These are phyloP conservation scores for Esperia sulphurella DNA, from an alignment of 2,888 invertebrate genomes.

Conservation along the genomic window DNA sequence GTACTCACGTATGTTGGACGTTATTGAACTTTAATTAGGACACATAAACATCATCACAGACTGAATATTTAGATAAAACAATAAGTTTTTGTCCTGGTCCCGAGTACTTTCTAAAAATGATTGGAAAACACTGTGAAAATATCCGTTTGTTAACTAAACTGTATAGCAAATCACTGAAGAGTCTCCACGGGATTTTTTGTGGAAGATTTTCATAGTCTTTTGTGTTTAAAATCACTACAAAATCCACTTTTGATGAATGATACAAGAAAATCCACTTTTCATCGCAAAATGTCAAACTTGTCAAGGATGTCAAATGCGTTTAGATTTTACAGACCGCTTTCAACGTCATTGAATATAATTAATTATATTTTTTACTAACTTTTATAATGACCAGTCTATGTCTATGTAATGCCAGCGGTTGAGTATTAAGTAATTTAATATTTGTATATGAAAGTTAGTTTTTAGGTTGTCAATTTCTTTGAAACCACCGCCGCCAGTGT, in stretches of 20 bases:
- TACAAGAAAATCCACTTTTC: constrained; percentile 7
- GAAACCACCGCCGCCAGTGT: too few relatives aligned
- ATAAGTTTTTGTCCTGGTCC: constrained; percentile 17
- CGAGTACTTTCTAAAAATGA: constrained; percentile 6
- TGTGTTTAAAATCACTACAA: constrained; percentile 3
- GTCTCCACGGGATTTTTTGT: neutral
- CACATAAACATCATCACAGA: constrained; percentile 34
- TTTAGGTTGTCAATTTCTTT: too few relatives aligned
- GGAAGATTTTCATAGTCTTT: neutral
- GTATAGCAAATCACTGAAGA: neutral
- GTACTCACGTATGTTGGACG: constrained; percentile 10
- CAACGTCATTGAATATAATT: too few relatives aligned
- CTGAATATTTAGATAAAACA: constrained; percentile 29
- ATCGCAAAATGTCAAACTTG: constrained; percentile 6
- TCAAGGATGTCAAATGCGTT: constrained; percentile 3
- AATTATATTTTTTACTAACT: too few relatives aligned
- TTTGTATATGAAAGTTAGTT: too few relatives aligned
- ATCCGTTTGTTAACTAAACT: neutral
- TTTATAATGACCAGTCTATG: too few relatives aligned
- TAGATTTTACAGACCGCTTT: neutral
- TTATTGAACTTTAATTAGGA: constrained; percentile 54
- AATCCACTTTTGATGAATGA: constrained; percentile 7
- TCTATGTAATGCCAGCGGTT: too few relatives aligned
- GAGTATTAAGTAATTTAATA: too few relatives aligned
- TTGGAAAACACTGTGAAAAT: neutral